phyloP scores from a whole-genome alignment of 2,113 vertebrate genomes.

The Upupa epops region DNA sequence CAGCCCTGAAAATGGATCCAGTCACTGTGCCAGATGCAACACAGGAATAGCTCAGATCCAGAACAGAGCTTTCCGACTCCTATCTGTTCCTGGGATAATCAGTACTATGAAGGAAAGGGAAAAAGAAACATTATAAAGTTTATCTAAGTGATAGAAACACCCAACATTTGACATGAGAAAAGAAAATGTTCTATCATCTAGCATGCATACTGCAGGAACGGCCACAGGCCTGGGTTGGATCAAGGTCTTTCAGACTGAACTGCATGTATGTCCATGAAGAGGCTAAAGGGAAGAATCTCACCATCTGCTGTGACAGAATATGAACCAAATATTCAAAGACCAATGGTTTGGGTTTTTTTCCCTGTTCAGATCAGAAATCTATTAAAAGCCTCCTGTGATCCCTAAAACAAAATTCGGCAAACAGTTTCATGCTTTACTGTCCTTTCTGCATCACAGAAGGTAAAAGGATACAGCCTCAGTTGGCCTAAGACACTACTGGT shows the following conservation, averaged over 20 bases:
- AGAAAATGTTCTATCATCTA: background rate
- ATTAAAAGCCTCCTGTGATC: background rate
- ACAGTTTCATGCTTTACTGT: background rate
- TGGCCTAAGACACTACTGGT: background rate
- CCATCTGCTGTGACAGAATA: background rate
- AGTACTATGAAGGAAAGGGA: slow-evolving; percentile 27
- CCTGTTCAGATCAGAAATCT: background rate
- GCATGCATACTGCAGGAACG: background rate
- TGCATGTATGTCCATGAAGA: background rate
- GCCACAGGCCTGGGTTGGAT: background rate
- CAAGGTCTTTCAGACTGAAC: background rate
- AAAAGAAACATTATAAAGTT: slow-evolving; percentile 17
- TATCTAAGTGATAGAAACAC: slow-evolving; percentile 40
- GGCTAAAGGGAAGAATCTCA: background rate
- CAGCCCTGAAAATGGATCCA: background rate
- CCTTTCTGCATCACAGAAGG: background rate
- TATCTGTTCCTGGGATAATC: slow-evolving; percentile 52
- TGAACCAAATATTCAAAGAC: background rate
- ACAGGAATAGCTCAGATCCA: slow-evolving; percentile 17
- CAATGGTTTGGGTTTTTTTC: background rate
- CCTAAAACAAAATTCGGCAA: background rate
- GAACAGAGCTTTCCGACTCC: background rate
- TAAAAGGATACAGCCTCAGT: background rate
- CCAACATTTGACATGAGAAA: background rate
- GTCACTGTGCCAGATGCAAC: slow-evolving; percentile 27